Evolutionary conservation across 2,888 invertebrate species (phyloP), one percentile per base, ranked within the genome.

Genomic region (Osedax fenrisi): DNA sequence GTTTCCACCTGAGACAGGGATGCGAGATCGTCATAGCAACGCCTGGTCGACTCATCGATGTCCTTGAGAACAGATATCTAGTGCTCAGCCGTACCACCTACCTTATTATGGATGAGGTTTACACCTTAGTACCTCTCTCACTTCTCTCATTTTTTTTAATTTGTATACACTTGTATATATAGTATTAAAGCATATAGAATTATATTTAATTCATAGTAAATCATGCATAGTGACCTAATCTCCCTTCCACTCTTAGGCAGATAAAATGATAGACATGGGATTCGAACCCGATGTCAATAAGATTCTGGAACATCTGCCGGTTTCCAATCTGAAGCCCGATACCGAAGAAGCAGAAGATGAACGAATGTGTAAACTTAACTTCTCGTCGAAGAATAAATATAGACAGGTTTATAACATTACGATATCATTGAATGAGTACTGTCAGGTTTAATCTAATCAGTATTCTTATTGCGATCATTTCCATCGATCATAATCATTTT

Each of bases 241-340:
- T n/a, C n/a, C n/a, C n/a, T n/a, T n/a, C n/a, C n/a, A 3, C 25
- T 68, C 21, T 81, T 92, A 94, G 87, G 98, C 98, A 27, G 98
- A 99, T 87, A 89, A 96, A 82, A 99, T 99, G 98, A 95, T 99
- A 85, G 97, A 99, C 88, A 96, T 99, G 92, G 97, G 97, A 83
- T 99, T 99, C 83, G 98, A 99, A 85, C 93, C 95, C 62, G 87
- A 87, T 77, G 97, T 99, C 0, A 95, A 97, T 82, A 94, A 93
- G 84, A 97, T 99, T 85, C 87, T 99, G 27, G 95, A 95, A 81
- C 94, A 90, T 84, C 92, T 99, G 91, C 98, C 98, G 0, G 97
- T 96, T 0, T 90, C 95, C 0, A 99, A 99, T 86, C 87, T 94
- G 76, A 99, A 99, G 84, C 98, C 98, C 0, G 98, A 99, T 82